Evolutionary conservation across 2,113 vertebrate species (phyloP).

Genomic region (Nyctibius bracteatus): DNA sequence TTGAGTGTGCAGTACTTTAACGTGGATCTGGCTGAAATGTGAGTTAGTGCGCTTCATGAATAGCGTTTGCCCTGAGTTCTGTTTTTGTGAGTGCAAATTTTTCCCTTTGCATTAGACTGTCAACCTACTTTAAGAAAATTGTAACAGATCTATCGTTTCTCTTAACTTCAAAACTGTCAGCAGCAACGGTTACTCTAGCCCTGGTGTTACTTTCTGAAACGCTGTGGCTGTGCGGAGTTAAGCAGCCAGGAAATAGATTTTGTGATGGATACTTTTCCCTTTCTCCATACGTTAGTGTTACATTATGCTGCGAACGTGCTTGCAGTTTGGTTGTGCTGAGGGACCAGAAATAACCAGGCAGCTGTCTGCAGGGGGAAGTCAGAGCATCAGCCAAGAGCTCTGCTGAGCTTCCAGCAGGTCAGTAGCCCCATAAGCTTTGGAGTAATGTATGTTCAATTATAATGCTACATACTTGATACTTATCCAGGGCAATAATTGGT

Average conservation of each 20-base stretch:
- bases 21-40: background rate
- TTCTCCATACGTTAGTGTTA: accelerated
- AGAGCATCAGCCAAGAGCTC: background rate
- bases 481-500: constrained; percentile 49
- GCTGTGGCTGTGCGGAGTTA: background rate
- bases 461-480: constrained; percentile 45
- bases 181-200: background rate
- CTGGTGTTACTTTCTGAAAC: background rate
- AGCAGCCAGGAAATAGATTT: background rate
- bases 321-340: background rate
- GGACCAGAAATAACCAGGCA: background rate
- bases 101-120: accelerated
- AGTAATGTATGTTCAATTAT: constrained; percentile 11
- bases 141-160: background rate
- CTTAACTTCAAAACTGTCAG: background rate
- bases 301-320: accelerated
- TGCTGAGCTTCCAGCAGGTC: background rate
- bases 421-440: background rate
- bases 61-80: background rate
- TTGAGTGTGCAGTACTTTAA: background rate
- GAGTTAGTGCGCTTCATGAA: background rate
- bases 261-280: background rate
- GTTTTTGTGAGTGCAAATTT: background rate
- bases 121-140: background rate
- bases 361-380: background rate